A percentile compares a stretch with the other conserved stretches of the same genome.
These are phyloP conservation scores for Rhagium mordax DNA, from an alignment of 2,888 invertebrate species.

Conservation along the genomic window DNA sequence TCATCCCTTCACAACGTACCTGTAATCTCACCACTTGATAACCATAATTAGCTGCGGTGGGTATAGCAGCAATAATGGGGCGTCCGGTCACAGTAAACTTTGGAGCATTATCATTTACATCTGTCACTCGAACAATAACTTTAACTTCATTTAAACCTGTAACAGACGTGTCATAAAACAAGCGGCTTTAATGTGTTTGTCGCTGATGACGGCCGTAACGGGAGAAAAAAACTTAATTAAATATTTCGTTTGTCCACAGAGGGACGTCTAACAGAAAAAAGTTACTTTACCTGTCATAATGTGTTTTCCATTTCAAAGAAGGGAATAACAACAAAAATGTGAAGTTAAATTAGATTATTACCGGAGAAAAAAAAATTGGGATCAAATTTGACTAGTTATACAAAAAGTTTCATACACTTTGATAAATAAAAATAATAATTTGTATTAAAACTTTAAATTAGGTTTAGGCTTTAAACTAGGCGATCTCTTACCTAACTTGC, in stretches of 20 bases:
- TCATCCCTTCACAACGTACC: constrained; percentile 66
- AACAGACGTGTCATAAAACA: constrained; percentile 36
- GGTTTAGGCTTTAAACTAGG: neutral
- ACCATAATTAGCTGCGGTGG: constrained; percentile 86
- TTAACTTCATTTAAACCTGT: constrained; percentile 81
- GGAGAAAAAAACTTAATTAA: neutral
- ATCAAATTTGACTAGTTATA: no score
- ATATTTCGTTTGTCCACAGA: neutral
- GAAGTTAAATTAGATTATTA: no score
- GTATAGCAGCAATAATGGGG: constrained; percentile 87
- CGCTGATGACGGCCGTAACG: neutral
- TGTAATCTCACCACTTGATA: constrained; percentile 84
- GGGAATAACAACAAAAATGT: no score
- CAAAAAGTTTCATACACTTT: no score
- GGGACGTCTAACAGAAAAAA: neutral
- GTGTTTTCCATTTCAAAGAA: no score
- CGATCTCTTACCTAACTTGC: constrained; percentile 75
- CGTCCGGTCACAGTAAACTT: constrained; percentile 82
- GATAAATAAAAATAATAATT: no score
- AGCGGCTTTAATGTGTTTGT: neutral
- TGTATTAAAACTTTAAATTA: no score
- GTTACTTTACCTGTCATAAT: no score
- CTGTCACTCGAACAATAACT: constrained; percentile 82
- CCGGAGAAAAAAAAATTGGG: no score
- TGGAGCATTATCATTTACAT: constrained; percentile 89